Evolutionary conservation across 2,888 invertebrate genomes (phyloP), one percentile per base, ranked within the genome.

Genomic region (Loripinus fragilis): DNA sequence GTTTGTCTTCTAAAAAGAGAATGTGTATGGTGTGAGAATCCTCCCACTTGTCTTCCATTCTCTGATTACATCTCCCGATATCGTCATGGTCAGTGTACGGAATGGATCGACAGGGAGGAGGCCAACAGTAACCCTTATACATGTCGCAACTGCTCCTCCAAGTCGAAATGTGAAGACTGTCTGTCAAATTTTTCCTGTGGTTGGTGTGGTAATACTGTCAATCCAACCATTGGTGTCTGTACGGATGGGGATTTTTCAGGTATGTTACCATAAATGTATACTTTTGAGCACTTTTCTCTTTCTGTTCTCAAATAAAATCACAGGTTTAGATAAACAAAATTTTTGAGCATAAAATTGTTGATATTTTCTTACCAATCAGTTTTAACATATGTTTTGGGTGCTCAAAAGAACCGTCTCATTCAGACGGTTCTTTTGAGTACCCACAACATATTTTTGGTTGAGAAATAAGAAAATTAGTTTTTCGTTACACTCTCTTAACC

Each of bases 11-110:
- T 97, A 88, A 96, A 97, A 90, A 96, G 97, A 33, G 95, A 97
- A 78, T 98, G 98, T 93, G 98, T 98, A 0, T 98, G 98, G 98
- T 98, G 98, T 93, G 97, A 98, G 92, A 97, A 97, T 33, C 97
- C 97, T 0, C 95, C 93, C 83, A 97, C 97, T 91, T 98, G 98
- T 93, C 98, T 98, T 92, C 97, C 97, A 85, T 98, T 98, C 94
- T 97, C 97, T n/a, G 97, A 98, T 0, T 98, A 98, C 94, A 98
- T 98, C 10, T 97, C 97, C 86, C 97, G 97, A 91, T 98, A 97
- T 94, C 97, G 98, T 92, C 98, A 97, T 94, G 98, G 98, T 0
- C 95, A 97, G 91, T 98, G 98, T 90, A 95, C 97, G 50, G 97
- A 97, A 92, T 98, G 98, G 98, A 95, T 98, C 78, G 98, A 98